phyloP scores from a whole-genome alignment of 2,797 vertebrate species.

The Geotrypetes seraphini region DNA sequence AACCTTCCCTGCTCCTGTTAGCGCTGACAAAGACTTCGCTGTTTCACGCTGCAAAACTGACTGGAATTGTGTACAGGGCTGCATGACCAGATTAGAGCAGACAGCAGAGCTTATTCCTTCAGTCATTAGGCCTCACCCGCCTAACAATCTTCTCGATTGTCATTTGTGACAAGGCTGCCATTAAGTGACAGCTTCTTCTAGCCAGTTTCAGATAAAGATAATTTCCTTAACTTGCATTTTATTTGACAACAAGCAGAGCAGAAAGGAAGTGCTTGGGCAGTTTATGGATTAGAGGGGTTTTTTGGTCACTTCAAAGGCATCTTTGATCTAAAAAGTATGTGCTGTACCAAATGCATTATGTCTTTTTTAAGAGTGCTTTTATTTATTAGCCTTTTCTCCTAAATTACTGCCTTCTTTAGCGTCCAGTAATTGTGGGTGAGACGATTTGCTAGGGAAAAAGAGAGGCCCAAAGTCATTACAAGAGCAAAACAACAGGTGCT shows the following conservation, averaged over 20 bases:
- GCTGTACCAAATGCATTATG: conserved; percentile 65
- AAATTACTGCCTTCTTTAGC: conserved; percentile 35
- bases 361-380: conserved; percentile 41
- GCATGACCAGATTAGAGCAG: conserved; percentile 51
- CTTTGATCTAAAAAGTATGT: conserved; percentile 69
- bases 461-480: conserved; percentile 24
- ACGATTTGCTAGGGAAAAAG: conserved; percentile 8
- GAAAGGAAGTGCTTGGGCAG: conserved; percentile 53
- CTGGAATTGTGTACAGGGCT: conserved; percentile 44
- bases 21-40: conserved; percentile 59
- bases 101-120: conserved; percentile 46
- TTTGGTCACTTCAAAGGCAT: conserved; percentile 66
- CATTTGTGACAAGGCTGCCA: conserved; percentile 59
- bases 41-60: conserved; percentile 54
- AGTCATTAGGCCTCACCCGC: conserved; percentile 45
- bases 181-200: conserved; percentile 64
- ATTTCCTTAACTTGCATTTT: conserved; percentile 68
- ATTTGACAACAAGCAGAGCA: conserved; percentile 54
- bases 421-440: conserved; percentile 16
- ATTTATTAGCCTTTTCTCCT: conserved; percentile 53
- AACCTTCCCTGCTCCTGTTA: conserved; percentile 37
- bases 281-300: conserved; percentile 53
- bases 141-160: conserved; percentile 60
- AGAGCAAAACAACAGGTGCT: conserved; percentile 54
- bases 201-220: conserved; percentile 63